Conservation (phyloP, 1,140 invertebrate genomes). For the Aleiodes sp. region DNA sequence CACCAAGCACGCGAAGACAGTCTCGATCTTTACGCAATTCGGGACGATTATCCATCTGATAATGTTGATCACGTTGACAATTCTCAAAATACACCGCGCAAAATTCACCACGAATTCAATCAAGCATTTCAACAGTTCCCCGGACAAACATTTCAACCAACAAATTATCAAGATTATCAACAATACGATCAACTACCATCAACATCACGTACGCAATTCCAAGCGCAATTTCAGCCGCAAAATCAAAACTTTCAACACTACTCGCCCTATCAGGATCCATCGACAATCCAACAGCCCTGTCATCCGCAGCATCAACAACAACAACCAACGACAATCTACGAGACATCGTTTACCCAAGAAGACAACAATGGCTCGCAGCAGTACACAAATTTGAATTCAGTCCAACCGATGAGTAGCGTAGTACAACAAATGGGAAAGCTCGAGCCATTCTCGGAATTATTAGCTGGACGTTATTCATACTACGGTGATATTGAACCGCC, state of each 20-base stretch:
- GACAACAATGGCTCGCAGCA: slow-evolving; percentile 54
- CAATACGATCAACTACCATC: slow-evolving; percentile 56
- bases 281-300: slow-evolving; percentile 36
- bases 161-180: slow-evolving; percentile 49
- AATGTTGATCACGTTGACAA: slow-evolving; percentile 55
- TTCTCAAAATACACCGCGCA: slow-evolving; percentile 57
- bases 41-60: slow-evolving; percentile 75
- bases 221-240: slow-evolving; percentile 49
- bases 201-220: slow-evolving; percentile 54
- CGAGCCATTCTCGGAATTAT: slow-evolving; percentile 76
- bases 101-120: slow-evolving; percentile 56
- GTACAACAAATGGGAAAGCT: slow-evolving; percentile 71
- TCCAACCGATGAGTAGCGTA: slow-evolving; percentile 59
- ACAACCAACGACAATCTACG: slow-evolving; percentile 49
- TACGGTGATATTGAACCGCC: slow-evolving; percentile 57
- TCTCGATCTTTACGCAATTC: slow-evolving; percentile 72
- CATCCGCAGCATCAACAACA: slow-evolving; percentile 37
- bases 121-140: slow-evolving; percentile 58
- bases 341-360: slow-evolving; percentile 54
- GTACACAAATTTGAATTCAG: slow-evolving; percentile 64
- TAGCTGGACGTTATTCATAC: slow-evolving; percentile 71
- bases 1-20: slow-evolving; percentile 71
- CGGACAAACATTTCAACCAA: slow-evolving; percentile 39
- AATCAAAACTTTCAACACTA: slow-evolving; percentile 54
- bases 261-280: slow-evolving; percentile 46